Evolutionary conservation across 1,140 invertebrate species (phyloP).

Genomic region (Caenorhabditis brenneri): DNA sequence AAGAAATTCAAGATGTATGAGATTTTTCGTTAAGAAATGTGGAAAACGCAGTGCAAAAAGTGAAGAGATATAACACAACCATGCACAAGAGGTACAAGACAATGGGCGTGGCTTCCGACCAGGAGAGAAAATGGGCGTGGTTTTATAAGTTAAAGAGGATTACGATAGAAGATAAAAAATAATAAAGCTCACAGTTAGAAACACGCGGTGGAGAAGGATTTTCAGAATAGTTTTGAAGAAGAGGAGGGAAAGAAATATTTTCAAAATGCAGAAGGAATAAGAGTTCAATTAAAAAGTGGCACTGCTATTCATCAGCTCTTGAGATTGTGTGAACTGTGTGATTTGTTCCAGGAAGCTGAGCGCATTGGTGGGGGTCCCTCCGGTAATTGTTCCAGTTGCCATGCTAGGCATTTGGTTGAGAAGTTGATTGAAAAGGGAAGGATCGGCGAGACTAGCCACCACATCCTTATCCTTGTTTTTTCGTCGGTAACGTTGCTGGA

Average conservation of each 20-base stretch:
- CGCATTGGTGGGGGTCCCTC: not conserved
- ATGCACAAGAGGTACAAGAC: not conserved
- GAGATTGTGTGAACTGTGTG: slow-evolving; percentile 12
- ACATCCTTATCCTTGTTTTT: slow-evolving; percentile 22
- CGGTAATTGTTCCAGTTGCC: not conserved
- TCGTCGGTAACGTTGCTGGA: slow-evolving; percentile 14
- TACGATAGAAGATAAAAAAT: not conserved
- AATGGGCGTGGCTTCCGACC: not conserved
- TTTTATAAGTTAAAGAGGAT: not conserved
- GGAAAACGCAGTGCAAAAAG: not conserved
- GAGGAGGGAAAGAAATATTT: not conserved
- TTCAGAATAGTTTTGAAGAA: too few species aligned
- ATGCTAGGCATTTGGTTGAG: not conserved
- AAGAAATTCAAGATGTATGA: not conserved
- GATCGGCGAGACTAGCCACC: not conserved
- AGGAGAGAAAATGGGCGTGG: not conserved
- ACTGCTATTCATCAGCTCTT: slow-evolving; percentile 28
- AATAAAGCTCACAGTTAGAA: slow-evolving; percentile 30
- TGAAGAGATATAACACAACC: slow-evolving; percentile 1
- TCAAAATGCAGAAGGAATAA: not conserved
- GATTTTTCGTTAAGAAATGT: not conserved
- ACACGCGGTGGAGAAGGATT: slow-evolving; percentile 23
- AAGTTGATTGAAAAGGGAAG: not conserved
- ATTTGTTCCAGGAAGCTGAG: slow-evolving; percentile 18
- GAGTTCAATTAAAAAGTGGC: not conserved